Evolutionary conservation across 1,140 invertebrate genomes (phyloP).

Genomic region (Orius insidiosus): DNA sequence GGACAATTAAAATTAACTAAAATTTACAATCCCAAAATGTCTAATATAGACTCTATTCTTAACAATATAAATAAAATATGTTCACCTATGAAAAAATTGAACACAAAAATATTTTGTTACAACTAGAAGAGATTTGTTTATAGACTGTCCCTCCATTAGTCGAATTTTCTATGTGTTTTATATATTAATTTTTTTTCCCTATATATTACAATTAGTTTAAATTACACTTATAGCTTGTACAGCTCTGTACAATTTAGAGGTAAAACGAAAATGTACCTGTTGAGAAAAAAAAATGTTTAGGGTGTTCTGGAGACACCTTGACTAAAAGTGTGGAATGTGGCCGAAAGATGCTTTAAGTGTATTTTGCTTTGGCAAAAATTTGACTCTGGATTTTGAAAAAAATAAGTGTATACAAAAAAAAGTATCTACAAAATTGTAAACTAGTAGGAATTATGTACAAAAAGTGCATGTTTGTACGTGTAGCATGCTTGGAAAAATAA

Average conservation of each 20-base stretch:
- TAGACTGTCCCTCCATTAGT: constrained; percentile 17
- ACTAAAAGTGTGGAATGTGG: not conserved
- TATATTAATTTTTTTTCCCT: not conserved
- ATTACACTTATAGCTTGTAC: constrained; percentile 13
- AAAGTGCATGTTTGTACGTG: not conserved
- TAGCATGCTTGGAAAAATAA: not conserved
- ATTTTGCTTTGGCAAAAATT: not conserved
- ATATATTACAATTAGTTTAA: constrained; percentile 5
- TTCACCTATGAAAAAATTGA: no score
- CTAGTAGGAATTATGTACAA: not conserved
- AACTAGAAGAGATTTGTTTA: constrained; percentile 5
- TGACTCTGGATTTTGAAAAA: constrained; percentile 3
- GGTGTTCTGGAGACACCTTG: not conserved
- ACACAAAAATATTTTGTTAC: no score
- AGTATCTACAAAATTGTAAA: not conserved
- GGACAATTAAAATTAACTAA: no score
- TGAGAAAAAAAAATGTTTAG: not conserved
- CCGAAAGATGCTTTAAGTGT: not conserved
- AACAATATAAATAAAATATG: no score
- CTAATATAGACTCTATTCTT: no score
- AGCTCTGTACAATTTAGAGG: constrained; percentile 6
- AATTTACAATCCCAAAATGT: no score
- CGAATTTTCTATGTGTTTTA: constrained; percentile 1
- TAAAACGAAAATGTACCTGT: not conserved
- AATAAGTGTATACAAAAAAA: not conserved